Conservation (phyloP, 2,113 vertebrate species). For the Chlorodrepanis virens region DNA sequence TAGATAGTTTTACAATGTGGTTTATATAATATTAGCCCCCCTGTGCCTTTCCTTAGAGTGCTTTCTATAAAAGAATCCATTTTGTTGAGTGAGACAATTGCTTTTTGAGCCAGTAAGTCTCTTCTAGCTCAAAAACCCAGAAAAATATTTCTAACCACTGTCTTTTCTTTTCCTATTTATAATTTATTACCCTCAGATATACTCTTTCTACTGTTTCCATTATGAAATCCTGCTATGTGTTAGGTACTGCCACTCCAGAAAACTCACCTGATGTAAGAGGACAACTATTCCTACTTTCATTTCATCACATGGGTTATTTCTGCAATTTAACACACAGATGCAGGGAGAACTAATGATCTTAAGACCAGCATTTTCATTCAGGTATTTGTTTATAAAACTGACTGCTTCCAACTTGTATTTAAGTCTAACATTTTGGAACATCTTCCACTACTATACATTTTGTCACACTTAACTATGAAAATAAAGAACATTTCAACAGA, state of each 20-base stretch:
- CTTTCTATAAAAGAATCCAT: not conserved
- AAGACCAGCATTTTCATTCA: not conserved
- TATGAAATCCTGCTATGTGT: not conserved
- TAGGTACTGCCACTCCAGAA: not conserved
- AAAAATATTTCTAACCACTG: not conserved
- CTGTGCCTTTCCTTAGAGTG: not conserved
- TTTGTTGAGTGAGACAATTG: not conserved
- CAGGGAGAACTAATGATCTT: not conserved
- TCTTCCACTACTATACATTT: not conserved
- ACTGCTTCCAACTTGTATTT: not conserved
- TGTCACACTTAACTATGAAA: not conserved
- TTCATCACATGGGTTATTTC: not conserved
- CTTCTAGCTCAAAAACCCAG: not conserved
- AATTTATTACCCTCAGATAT: not conserved
- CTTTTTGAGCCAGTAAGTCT: not conserved
- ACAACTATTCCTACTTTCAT: not conserved
- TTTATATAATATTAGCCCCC: not conserved
- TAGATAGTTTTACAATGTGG: not conserved
- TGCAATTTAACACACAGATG: not conserved
- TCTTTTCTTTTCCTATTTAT: not conserved
- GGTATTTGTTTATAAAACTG: not conserved
- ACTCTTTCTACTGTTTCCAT: not conserved
- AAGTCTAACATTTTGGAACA: not conserved
- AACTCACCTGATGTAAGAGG: not conserved
- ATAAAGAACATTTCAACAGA: not conserved